These are phyloP conservation scores for Drosophila melanogaster DNA, from an alignment of 1,140 invertebrate genomes.

Conservation along the genomic window Release_6_plus_ISO1_MT NT_033779.5:19794501-19795000, in stretches of 20 bases:
- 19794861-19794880: conserved; percentile 80
- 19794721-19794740: not conserved
- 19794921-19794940: conserved; percentile 39
- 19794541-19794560: conserved; percentile 71
- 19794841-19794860: conserved; percentile 52
- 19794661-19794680: conserved; percentile 78
- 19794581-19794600: conserved; percentile 84
- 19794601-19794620: conserved; percentile 76
- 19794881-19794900: conserved; percentile 73
- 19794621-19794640: conserved; percentile 77
- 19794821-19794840: not conserved
- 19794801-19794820: conserved; percentile 9
- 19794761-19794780: conserved; percentile 57
- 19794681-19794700: conserved; percentile 30
- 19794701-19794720: not conserved
- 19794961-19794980: conserved; percentile 50
- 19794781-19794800: conserved; percentile 61
- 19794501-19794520: conserved; percentile 5
- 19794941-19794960: conserved; percentile 35
- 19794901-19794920: conserved; percentile 68
- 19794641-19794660: conserved; percentile 83
- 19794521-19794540: conserved; percentile 74
- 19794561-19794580: conserved; percentile 81
- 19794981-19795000: conserved; percentile 68
- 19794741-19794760: conserved; percentile 3